Evolutionary conservation across 2,113 vertebrate genomes (phyloP).

Genomic region (Typhlomys cinereus): DNA sequence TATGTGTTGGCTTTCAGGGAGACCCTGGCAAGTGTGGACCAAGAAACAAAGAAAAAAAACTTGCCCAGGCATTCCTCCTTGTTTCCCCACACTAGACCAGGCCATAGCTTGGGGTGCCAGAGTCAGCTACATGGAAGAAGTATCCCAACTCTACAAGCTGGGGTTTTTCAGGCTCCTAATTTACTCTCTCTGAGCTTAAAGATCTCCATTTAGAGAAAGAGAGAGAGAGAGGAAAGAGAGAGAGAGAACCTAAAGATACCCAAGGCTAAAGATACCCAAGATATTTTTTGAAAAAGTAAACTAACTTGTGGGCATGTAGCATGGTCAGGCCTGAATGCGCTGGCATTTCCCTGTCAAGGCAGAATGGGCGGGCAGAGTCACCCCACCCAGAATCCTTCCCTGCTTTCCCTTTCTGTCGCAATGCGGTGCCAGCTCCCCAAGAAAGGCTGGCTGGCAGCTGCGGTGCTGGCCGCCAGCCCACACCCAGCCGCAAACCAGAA

Average conservation of each 20-base stretch:
- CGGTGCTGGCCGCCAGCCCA: not conserved
- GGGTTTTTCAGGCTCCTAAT: not conserved
- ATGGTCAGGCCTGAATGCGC: accelerated
- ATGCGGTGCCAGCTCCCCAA: not conserved
- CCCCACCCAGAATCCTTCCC: not conserved
- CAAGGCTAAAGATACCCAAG: not conserved
- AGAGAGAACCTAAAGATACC: not conserved
- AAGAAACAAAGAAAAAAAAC: not conserved
- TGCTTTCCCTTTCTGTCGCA: not conserved
- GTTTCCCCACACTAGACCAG: not conserved
- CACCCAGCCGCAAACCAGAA: constrained; percentile 6
- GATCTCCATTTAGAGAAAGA: not conserved
- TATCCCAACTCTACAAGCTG: not conserved
- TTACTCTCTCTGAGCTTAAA: not conserved
- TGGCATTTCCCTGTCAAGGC: not conserved
- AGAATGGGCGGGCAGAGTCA: not conserved
- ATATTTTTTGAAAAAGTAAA: not conserved
- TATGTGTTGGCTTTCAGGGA: not conserved
- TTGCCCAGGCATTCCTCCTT: accelerated
- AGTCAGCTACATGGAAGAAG: not conserved
- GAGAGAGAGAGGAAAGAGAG: not conserved
- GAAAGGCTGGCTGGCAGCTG: not conserved
- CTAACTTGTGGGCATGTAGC: not conserved
- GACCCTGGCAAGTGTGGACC: not conserved
- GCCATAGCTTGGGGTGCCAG: not conserved